Evolutionary conservation across 1,140 invertebrate genomes (phyloP).

Genomic region (Philotrypesis tridentata): DNA sequence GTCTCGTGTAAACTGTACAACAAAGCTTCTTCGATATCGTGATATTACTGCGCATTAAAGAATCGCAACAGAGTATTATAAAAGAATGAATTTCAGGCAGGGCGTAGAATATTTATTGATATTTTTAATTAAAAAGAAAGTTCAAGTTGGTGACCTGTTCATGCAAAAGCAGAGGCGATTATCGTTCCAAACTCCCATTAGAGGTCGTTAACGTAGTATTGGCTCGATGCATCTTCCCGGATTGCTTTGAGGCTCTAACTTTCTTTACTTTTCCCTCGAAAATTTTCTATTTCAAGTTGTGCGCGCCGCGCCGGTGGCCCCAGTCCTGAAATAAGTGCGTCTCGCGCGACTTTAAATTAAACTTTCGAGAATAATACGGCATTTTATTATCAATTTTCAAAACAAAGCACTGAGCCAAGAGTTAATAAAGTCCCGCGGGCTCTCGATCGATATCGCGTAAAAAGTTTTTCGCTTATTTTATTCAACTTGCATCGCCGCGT

Average conservation of each 20-base stretch:
- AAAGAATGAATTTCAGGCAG: no score
- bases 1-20: no score
- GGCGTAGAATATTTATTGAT: conserved; percentile 64
- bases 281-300: conserved; percentile 39
- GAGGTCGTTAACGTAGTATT: conserved; percentile 70
- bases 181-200: conserved; percentile 72
- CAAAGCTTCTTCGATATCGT: no score
- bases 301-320: no score
- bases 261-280: conserved; percentile 24
- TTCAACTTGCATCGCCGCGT: no score
- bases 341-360: conserved; percentile 25
- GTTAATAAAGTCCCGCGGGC: not conserved
- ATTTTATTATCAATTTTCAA: not conserved
- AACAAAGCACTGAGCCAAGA: not conserved
- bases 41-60: no score
- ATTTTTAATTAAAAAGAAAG: conserved; percentile 72
- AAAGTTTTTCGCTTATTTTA: not conserved
- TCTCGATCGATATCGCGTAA: not conserved
- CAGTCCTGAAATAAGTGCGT: conserved; percentile 29
- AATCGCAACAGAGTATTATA: no score
- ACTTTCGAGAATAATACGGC: not conserved
- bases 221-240: conserved; percentile 68
- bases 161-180: conserved; percentile 63
- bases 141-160: conserved; percentile 57
- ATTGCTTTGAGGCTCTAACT: conserved; percentile 37